Conservation (phyloP, 2,888 invertebrate species). For the Trachelus tabidus region DNA sequence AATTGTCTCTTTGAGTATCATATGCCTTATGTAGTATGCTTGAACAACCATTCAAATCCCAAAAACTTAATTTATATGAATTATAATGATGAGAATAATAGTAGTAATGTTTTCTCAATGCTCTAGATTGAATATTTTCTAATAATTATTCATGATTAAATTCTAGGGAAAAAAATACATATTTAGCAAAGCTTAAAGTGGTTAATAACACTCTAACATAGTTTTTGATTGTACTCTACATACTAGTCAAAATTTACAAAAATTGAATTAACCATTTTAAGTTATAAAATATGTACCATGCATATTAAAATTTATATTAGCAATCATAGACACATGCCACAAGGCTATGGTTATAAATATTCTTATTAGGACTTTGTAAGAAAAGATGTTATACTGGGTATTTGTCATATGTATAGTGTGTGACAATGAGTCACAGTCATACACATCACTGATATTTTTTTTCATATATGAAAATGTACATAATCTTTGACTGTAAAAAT, state of each 20-base stretch:
- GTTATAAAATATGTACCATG: conserved; percentile 30
- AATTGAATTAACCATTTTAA: conserved; percentile 16
- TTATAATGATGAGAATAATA: background rate
- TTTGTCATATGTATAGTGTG: background rate
- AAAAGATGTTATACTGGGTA: background rate
- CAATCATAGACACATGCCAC: conserved; percentile 35
- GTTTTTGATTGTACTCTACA: background rate
- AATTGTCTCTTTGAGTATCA: too few species aligned
- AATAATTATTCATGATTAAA: background rate
- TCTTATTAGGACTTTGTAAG: background rate
- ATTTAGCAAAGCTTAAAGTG: background rate
- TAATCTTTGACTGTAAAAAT: background rate
- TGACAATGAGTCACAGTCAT: background rate
- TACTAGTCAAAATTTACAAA: conserved; percentile 9
- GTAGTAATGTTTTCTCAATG: background rate
- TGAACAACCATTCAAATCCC: background rate
- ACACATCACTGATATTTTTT: background rate
- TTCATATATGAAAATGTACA: background rate
- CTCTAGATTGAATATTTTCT: background rate
- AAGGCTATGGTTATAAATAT: conserved; percentile 16
- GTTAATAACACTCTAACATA: background rate
- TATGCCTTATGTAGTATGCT: background rate
- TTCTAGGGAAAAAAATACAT: background rate
- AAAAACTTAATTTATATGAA: background rate
- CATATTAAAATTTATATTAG: conserved; percentile 26